Conservation (phyloP, 2,113 vertebrate genomes). For the Tiliqua scincoides region DNA sequence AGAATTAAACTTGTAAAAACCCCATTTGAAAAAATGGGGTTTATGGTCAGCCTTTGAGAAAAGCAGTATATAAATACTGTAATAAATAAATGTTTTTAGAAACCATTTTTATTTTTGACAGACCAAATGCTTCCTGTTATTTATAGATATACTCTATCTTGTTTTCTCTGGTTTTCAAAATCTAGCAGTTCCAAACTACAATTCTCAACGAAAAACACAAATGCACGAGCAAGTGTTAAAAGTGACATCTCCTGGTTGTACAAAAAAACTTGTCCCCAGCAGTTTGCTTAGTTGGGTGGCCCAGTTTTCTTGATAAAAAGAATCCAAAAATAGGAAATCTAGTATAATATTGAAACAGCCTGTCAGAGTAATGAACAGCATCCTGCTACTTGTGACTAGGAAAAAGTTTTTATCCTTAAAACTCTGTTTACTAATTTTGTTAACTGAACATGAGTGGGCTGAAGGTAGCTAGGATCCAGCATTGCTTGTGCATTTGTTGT, state of each 20-base stretch:
- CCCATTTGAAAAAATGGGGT: too few species aligned
- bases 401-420: constrained; percentile 9
- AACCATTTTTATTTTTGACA: not conserved
- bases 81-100: constrained; percentile 2
- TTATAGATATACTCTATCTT: not conserved
- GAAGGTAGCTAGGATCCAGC: too few species aligned
- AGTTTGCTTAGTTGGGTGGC: constrained; percentile 54
- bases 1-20: too few species aligned
- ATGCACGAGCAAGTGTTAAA: not conserved
- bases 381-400: constrained; percentile 24
- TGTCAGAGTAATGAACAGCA: constrained; percentile 43
- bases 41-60: too few species aligned
- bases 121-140: not conserved
- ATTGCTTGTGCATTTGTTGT: too few species aligned
- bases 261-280: not conserved
- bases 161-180: constrained; percentile 10
- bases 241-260: constrained; percentile 20
- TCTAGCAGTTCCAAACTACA: constrained; percentile 23
- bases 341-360: constrained; percentile 52
- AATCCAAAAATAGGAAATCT: constrained; percentile 58
- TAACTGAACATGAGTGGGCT: not conserved
- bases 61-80: too few species aligned
- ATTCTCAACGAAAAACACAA: not conserved
- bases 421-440: not conserved
- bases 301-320: constrained; percentile 66